A percentile compares a stretch with the other conserved stretches of the same genome.
These are phyloP conservation scores for Macropodus opercularis DNA, from an alignment of 2,797 vertebrate species.

Conservation along the genomic window DNA sequence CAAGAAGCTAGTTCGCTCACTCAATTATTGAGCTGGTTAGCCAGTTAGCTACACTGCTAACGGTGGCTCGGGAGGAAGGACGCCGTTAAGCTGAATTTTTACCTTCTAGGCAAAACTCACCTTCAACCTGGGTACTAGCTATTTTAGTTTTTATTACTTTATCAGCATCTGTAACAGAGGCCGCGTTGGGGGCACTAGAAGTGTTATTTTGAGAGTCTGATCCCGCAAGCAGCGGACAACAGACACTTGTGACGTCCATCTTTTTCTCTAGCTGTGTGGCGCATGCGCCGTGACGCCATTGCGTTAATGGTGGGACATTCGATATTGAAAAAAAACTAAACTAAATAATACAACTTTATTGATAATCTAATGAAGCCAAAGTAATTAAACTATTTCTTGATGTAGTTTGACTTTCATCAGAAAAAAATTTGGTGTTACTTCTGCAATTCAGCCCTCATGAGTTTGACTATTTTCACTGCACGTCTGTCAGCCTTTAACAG, in stretches of 20 bases:
- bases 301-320: neutral
- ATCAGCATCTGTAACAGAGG: slow-evolving; percentile 77
- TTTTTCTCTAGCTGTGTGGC: slow-evolving; percentile 35
- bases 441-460: neutral
- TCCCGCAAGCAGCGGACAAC: slow-evolving; percentile 72
- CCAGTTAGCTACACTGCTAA: slow-evolving; percentile 62
- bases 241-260: slow-evolving; percentile 72
- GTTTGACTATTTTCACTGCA: neutral
- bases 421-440: neutral
- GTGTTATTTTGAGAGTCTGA: slow-evolving; percentile 71
- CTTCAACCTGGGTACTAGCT: slow-evolving; percentile 82
- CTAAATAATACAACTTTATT: neutral
- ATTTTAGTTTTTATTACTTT: slow-evolving; percentile 85
- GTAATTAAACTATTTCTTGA: rapidly evolving
- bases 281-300: slow-evolving; percentile 37
- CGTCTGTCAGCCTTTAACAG: no score
- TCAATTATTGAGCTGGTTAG: slow-evolving; percentile 43
- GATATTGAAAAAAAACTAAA: neutral
- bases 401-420: neutral
- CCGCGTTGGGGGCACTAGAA: slow-evolving; percentile 64
- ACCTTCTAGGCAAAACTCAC: slow-evolving; percentile 82
- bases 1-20: slow-evolving; percentile 52
- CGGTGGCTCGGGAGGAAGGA: slow-evolving; percentile 44
- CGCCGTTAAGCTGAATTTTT: slow-evolving; percentile 48
- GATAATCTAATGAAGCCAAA: neutral